Base-by-base conservation (phyloP, 1,140 invertebrate species). In the Brachionus plicatilis region DNA sequence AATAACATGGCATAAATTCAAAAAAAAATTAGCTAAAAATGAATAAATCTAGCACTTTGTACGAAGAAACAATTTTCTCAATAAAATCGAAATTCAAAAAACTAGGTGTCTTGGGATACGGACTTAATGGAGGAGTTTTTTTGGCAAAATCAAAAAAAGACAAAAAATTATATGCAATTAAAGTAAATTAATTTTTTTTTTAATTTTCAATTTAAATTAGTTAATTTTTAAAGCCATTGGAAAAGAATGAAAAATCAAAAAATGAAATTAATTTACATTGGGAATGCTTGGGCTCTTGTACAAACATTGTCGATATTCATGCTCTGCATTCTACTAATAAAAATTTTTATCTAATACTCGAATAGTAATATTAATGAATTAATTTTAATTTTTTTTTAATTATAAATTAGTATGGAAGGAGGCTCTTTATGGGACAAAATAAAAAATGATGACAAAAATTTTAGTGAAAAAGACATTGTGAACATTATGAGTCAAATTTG, bases 401-500 rank as follows among this genome's bases (percentile, higher is more conserved):
- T 3, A 20, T 53, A 6, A 53, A 29, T 20, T 37, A 82, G 78
- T 65, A 89, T 89, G 88, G 86, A 88, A 76, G 88, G 88, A 24
- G 88, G 88, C n/a, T 87, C 88, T 70, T 84, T 89, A 20, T 88
- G 88, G 86, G 88, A 89, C 53, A 84, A 86, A 68, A 88, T 89
- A 70, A 87, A 86, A 83, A 85, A 86, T 65, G 6, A 9, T 20
- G 86, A 86, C 72, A 70, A 37, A 33, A 83, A 45, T 24, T 88
- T 88, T 80, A 88, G 88, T n/a, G 88, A 89, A 80, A 85, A 37
- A 92, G 95, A 95, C 90, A 94, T 94, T 85, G 94, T 94, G 65
- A 93, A 94, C 91, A 94, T 99, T 86, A 97, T 99, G 93, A 92
- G 93, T 87, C 95, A 97, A 88, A 98, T 99, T 87, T 96, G 96